These are phyloP conservation scores for Temnothorax rugatulus DNA, from an alignment of 2,888 invertebrate species.

Conservation along the genomic window DNA sequence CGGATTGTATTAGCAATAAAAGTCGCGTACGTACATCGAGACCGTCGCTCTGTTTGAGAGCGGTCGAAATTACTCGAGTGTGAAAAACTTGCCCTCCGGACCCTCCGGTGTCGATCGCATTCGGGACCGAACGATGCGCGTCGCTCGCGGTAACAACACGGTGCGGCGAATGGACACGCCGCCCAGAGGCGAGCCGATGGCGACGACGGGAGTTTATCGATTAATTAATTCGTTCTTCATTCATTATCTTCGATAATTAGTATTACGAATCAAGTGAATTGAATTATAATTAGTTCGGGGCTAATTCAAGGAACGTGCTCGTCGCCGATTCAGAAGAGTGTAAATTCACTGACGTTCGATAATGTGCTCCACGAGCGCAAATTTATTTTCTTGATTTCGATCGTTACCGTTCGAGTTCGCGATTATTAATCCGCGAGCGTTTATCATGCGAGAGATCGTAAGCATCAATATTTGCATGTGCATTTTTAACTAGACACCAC, in stretches of 20 bases:
- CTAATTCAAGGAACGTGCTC: conserved; percentile 40
- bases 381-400: conserved; percentile 37
- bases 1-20: conserved; percentile 81
- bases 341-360: conserved; percentile 25
- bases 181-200: not conserved
- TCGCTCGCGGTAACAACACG: conserved; percentile 36
- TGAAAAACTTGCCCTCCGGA: conserved; percentile 76
- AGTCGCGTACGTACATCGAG: conserved; percentile 67
- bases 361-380: conserved; percentile 15
- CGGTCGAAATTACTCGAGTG: conserved; percentile 74
- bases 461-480: not conserved
- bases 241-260: conserved; percentile 69
- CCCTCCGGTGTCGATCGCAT: conserved; percentile 46
- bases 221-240: conserved; percentile 76
- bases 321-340: conserved; percentile 8
- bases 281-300: conserved; percentile 46
- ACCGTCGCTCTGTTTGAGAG: conserved; percentile 14
- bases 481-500: not conserved
- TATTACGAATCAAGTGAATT: conserved; percentile 47
- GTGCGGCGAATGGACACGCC: not conserved
- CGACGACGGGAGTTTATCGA: conserved; percentile 68
- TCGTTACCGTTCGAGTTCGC: not conserved
- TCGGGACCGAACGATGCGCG: conserved; percentile 8
- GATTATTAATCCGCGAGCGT: conserved; percentile 20
- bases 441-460: not conserved